phyloP scores from a whole-genome alignment of 2,888 invertebrate species.

The Miltochrista miniata region DNA sequence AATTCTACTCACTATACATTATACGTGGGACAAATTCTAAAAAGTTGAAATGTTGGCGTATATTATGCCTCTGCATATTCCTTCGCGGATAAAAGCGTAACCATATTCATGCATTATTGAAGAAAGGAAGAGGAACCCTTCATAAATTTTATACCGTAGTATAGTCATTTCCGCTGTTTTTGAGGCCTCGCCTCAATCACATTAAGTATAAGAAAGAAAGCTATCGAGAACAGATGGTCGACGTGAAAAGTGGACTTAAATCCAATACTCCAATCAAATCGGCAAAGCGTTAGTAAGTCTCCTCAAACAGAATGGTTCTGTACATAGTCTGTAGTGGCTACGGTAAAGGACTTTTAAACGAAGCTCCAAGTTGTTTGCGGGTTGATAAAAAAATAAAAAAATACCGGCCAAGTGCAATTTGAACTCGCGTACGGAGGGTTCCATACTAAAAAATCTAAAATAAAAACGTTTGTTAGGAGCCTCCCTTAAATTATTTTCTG shows the following conservation, averaged over 20 bases:
- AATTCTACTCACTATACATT: too few relatives aligned
- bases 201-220: conserved; percentile 9
- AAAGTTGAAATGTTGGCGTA: too few relatives aligned
- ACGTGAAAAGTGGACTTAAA: conserved; percentile 7
- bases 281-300: conserved; percentile 4
- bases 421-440: too few relatives aligned
- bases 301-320: background rate
- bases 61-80: too few relatives aligned
- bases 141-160: background rate
- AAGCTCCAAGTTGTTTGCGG: conserved; percentile 5
- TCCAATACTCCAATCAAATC: conserved; percentile 13
- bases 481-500: too few relatives aligned
- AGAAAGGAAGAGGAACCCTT: background rate
- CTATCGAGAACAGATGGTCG: conserved; percentile 16
- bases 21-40: too few relatives aligned
- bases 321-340: conserved; percentile 1
- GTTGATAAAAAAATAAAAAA: background rate
- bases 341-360: conserved; percentile 7
- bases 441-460: too few relatives aligned
- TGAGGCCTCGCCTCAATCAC: conserved; percentile 7
- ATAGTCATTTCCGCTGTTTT: background rate
- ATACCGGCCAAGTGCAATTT: too few relatives aligned
- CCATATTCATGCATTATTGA: too few relatives aligned
- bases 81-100: too few relatives aligned
- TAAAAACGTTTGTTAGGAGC: too few relatives aligned